These are phyloP conservation scores for Tricholauxania praeusta DNA, from an alignment of 2,888 invertebrate genomes.

Conservation along the genomic window DNA sequence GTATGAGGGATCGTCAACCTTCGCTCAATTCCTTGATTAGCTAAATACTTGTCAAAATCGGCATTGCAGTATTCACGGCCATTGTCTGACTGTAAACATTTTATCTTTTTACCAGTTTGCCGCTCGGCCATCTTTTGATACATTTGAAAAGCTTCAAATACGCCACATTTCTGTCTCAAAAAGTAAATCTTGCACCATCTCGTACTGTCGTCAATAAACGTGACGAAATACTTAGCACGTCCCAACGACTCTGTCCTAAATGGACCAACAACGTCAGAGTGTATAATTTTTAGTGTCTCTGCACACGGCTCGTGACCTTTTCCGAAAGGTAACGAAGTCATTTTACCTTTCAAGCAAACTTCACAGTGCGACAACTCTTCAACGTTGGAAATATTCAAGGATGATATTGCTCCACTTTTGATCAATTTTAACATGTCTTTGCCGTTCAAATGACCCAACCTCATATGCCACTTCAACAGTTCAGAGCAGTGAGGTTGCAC, in stretches of 20 bases:
- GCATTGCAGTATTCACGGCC: slow-evolving; percentile 50
- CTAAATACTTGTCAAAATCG: slow-evolving; percentile 47
- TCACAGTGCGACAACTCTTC: too few species aligned
- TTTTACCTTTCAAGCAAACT: too few species aligned
- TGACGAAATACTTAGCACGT: slow-evolving; percentile 41
- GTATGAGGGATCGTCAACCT: slow-evolving; percentile 48
- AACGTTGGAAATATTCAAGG: too few species aligned
- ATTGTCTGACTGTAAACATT: slow-evolving; percentile 52
- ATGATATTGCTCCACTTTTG: slow-evolving; percentile 18
- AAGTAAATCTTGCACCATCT: slow-evolving; percentile 41
- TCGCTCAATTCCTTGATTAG: slow-evolving; percentile 49
- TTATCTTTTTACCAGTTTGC: slow-evolving; percentile 47
- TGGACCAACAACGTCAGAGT: too few species aligned
- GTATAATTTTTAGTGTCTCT: too few species aligned
- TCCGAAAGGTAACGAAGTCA: too few species aligned
- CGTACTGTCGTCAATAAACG: too few species aligned
- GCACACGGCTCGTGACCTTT: too few species aligned
- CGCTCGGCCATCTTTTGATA: slow-evolving; percentile 47
- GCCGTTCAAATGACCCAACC: slow-evolving; percentile 40
- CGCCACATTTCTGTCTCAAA: slow-evolving; percentile 39
- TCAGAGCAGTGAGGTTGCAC: slow-evolving; percentile 43
- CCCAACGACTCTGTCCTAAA: too few species aligned
- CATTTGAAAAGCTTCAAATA: slow-evolving; percentile 46
- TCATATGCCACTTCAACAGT: slow-evolving; percentile 38
- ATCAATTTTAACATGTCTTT: slow-evolving; percentile 37